A percentile compares a stretch with the other conserved stretches of the same genome.
Evolutionary conservation across 2,797 vertebrate genomes (phyloP).

Genomic region (Pseudotriccus pelzelni): DNA sequence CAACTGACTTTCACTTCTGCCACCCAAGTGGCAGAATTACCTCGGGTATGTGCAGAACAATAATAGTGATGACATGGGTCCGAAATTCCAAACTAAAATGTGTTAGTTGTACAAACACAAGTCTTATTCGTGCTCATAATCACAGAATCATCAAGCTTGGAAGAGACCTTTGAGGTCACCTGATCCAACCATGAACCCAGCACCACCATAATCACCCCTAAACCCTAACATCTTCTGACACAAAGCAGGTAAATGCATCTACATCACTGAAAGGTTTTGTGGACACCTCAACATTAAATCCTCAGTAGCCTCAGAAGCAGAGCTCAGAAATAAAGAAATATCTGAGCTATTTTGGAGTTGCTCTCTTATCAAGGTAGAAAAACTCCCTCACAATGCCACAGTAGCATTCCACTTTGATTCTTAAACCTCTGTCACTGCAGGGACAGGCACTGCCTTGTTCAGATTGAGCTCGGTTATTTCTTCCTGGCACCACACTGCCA

Average conservation of each 20-base stretch:
- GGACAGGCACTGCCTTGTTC: background rate
- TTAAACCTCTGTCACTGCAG: background rate
- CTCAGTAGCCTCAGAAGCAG: background rate
- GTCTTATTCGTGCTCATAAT: background rate
- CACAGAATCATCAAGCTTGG: background rate
- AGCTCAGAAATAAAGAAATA: background rate
- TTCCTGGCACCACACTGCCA: background rate
- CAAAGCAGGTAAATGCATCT: background rate
- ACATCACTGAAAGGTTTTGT: background rate
- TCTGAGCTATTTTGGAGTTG: background rate
- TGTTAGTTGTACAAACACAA: too few relatives aligned
- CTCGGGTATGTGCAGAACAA: background rate
- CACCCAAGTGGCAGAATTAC: background rate
- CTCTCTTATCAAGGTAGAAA: background rate
- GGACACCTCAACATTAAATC: background rate
- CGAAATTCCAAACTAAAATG: background rate
- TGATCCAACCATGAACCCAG: background rate
- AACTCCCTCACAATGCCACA: background rate
- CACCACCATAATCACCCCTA: background rate
- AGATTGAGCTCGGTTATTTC: background rate
- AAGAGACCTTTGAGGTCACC: background rate
- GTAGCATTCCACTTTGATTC: background rate
- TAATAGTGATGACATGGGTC: accelerated
- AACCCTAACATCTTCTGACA: background rate
- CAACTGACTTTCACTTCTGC: background rate